Evolutionary conservation across 92 coral and sea anemone genomes (phyloP).

Genomic region (Ricordea florida): DNA sequence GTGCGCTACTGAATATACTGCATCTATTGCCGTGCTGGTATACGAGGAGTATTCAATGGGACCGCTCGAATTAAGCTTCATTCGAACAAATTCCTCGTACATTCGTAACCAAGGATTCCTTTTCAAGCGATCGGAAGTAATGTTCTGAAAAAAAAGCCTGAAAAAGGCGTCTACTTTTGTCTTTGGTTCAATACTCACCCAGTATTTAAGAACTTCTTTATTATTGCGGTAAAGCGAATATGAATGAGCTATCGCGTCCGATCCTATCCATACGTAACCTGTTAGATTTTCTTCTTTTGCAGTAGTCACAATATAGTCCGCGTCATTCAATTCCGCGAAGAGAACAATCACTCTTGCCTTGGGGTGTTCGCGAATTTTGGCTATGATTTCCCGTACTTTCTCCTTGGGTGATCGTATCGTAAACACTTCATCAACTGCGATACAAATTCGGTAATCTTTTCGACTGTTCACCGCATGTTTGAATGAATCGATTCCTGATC

Average conservation of each 20-base stretch:
- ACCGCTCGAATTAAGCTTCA: slow-evolving; percentile 9
- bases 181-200: slow-evolving; percentile 56
- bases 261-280: slow-evolving; percentile 80
- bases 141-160: slow-evolving; percentile 46
- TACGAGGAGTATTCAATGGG: slow-evolving; percentile 56
- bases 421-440: slow-evolving; percentile 64
- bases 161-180: slow-evolving; percentile 41
- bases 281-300: slow-evolving; percentile 63
- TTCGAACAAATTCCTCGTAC: slow-evolving; percentile 19
- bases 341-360: slow-evolving; percentile 72
- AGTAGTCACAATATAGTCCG: slow-evolving; percentile 53
- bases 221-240: slow-evolving; percentile 47
- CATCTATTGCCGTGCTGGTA: slow-evolving; percentile 77
- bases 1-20: slow-evolving; percentile 82
- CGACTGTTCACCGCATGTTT: slow-evolving; percentile 40
- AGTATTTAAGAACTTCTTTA: slow-evolving; percentile 45
- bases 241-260: slow-evolving; percentile 71
- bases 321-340: slow-evolving; percentile 76
- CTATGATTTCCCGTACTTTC: slow-evolving; percentile 19
- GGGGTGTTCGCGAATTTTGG: slow-evolving; percentile 36
- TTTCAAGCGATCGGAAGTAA: slow-evolving; percentile 37
- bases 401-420: slow-evolving; percentile 61
- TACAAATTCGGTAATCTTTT: slow-evolving; percentile 40
- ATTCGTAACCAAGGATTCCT: slow-evolving; percentile 66
- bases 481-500: slow-evolving; percentile 78